phyloP scores from a whole-genome alignment of 1,140 invertebrate genomes.

The Battus philenor region DNA sequence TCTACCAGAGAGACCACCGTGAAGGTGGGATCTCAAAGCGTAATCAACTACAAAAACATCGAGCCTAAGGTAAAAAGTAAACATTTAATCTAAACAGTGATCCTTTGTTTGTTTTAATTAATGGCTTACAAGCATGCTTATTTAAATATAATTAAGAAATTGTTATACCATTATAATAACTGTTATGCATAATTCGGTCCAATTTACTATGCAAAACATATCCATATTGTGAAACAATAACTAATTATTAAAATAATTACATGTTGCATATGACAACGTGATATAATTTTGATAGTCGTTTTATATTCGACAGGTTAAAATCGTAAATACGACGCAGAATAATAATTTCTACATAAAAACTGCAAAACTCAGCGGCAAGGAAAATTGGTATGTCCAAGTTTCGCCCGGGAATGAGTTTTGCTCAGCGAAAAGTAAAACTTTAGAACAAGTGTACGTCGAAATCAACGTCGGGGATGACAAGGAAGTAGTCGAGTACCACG shows the following conservation, averaged over 20 bases:
- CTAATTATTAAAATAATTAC: background rate
- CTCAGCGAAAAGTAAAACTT: conserved; percentile 17
- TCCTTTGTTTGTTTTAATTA: too few relatives aligned
- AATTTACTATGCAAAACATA: conserved; percentile 2
- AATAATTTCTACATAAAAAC: conserved; percentile 17
- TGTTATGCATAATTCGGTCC: background rate
- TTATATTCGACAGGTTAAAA: conserved; percentile 14
- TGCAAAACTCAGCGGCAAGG: conserved; percentile 1
- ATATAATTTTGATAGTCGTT: conserved; percentile 3
- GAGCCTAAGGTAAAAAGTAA: conserved; percentile 3
- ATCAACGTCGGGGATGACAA: background rate
- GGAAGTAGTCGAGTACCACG: conserved; percentile 11
- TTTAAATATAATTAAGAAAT: too few relatives aligned
- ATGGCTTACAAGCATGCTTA: too few relatives aligned
- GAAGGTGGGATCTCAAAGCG: background rate
- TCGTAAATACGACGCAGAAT: conserved; percentile 42
- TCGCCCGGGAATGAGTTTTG: conserved; percentile 32
- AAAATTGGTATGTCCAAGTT: conserved; percentile 20
- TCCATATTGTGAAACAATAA: conserved; percentile 4
- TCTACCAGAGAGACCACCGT: conserved; percentile 22
- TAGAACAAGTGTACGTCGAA: conserved; percentile 22
- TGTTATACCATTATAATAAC: background rate
- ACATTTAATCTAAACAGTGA: background rate
- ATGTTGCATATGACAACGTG: background rate
- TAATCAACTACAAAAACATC: conserved; percentile 1